These are phyloP conservation scores for Tolypeutes matacus DNA, from an alignment of 2,797 vertebrate species.

Conservation along the genomic window DNA sequence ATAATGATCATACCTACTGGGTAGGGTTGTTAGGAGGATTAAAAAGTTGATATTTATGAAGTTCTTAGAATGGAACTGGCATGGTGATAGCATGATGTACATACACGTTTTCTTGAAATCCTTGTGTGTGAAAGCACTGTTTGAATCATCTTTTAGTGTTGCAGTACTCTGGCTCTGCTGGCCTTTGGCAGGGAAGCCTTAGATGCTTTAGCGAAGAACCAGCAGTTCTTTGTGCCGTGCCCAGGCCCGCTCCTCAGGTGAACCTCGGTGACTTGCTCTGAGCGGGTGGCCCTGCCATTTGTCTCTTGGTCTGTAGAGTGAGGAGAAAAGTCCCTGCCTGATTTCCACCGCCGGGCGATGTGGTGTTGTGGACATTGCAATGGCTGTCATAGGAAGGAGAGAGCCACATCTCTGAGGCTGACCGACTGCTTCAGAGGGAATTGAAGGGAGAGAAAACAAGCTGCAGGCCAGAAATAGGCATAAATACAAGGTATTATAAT, in stretches of 20 bases:
- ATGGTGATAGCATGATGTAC: neutral
- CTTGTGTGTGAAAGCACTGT: neutral
- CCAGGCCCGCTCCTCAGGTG: neutral
- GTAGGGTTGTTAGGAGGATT: neutral
- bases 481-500: conserved; percentile 83
- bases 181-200: neutral
- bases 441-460: conserved; percentile 66
- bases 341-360: neutral
- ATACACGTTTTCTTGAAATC: neutral
- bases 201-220: neutral
- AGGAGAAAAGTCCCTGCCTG: conserved; percentile 1
- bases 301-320: neutral
- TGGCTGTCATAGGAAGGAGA: neutral
- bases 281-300: neutral
- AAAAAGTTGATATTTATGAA: neutral
- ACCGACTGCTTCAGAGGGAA: conserved; percentile 58
- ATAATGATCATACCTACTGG: neutral
- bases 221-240: neutral
- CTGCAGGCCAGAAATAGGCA: conserved; percentile 76
- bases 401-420: conserved; percentile 70
- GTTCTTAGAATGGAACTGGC: neutral
- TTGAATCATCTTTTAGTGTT: neutral
- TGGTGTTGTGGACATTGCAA: neutral
- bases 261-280: neutral
- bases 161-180: neutral